Conservation (phyloP, 1,140 invertebrate species). For the Geopemphigus sp. region DNA sequence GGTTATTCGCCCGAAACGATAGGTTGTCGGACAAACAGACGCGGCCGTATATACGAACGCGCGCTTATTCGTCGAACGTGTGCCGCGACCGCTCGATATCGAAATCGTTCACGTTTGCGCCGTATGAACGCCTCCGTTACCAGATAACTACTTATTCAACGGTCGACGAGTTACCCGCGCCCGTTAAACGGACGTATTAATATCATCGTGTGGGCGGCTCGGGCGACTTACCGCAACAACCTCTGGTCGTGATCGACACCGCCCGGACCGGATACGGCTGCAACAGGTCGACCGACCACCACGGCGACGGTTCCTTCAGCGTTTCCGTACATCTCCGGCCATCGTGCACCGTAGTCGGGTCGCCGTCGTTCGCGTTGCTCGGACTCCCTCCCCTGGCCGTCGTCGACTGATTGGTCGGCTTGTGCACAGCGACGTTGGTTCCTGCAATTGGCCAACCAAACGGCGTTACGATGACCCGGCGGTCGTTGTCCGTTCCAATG, state of each 20-base stretch:
- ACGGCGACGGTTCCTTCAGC: conserved; percentile 80
- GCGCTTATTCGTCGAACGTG: too few relatives aligned
- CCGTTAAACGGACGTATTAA: background rate
- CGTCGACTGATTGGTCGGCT: conserved; percentile 85
- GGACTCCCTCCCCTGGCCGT: conserved; percentile 77
- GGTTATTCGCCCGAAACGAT: too few relatives aligned
- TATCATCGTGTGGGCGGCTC: too few relatives aligned
- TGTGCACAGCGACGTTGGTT: conserved; percentile 80
- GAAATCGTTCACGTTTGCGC: too few relatives aligned
- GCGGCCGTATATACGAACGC: too few relatives aligned
- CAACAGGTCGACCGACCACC: conserved; percentile 87
- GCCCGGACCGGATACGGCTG: conserved; percentile 78
- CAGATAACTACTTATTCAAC: too few relatives aligned
- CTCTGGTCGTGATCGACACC: conserved; percentile 79
- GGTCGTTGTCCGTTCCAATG: too few relatives aligned
- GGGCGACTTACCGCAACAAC: conserved; percentile 69
- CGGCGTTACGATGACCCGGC: too few relatives aligned
- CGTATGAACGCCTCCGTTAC: too few relatives aligned
- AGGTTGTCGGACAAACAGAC: too few relatives aligned
- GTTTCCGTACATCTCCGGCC: conserved; percentile 85
- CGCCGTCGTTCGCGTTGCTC: conserved; percentile 81
- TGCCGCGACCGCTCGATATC: too few relatives aligned
- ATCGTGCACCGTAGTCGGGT: conserved; percentile 77
- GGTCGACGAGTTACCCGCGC: too few relatives aligned
- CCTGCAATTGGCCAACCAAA: conserved; percentile 57